A percentile compares a stretch with the other conserved stretches of the same genome.
These are phyloP conservation scores for Calonectris borealis DNA, from an alignment of 2,113 vertebrate genomes.

Conservation along the genomic window DNA sequence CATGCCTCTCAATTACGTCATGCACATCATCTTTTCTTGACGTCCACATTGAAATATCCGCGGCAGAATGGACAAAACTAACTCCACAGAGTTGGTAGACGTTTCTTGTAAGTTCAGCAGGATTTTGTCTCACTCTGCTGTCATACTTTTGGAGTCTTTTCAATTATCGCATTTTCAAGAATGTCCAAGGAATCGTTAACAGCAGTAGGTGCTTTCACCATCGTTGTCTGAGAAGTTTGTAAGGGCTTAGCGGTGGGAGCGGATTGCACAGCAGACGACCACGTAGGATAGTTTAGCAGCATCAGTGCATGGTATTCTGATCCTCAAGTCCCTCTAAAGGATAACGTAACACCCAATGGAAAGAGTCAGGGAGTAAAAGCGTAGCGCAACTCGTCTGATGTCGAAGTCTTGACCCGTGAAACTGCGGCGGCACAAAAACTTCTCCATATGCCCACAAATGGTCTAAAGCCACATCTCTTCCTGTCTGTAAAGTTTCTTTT, in stretches of 20 bases:
- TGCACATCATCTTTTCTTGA: not conserved
- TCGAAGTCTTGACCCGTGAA: not conserved
- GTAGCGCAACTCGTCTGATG: fast-evolving
- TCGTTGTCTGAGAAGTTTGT: not conserved
- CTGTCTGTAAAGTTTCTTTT: slow-evolving; percentile 37
- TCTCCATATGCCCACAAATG: fast-evolving
- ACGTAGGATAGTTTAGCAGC: not conserved
- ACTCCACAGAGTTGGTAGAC: not conserved
- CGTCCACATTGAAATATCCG: not conserved
- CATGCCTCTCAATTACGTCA: not conserved
- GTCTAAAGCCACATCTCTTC: not conserved
- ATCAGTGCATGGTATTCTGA: not conserved
- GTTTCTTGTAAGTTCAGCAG: not conserved
- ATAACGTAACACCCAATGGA: not conserved
- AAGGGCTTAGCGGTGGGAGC: not conserved
- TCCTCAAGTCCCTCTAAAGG: not conserved
- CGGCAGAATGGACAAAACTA: not conserved
- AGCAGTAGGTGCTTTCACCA: not conserved
- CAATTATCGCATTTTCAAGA: not conserved
- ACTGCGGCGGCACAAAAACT: not conserved
- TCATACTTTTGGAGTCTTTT: not conserved
- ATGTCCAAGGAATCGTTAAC: not conserved
- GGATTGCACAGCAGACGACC: not conserved
- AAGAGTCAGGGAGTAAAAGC: not conserved
- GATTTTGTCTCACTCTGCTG: not conserved